Conservation (phyloP, 2,888 invertebrate genomes). For the Dexiosoma caninum region DNA sequence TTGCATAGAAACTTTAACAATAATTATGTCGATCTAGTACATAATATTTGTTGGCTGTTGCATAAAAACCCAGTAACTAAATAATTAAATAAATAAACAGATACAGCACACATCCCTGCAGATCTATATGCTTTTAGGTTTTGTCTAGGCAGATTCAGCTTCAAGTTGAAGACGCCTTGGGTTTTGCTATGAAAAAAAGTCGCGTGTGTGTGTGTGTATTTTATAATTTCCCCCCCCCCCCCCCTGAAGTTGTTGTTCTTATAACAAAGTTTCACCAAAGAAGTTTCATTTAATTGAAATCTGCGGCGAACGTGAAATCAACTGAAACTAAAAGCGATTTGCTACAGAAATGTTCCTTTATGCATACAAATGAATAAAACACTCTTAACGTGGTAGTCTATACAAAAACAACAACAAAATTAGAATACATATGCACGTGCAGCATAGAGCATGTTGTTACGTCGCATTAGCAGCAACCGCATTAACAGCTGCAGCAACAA, state of each 20-base stretch:
- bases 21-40: slow-evolving; percentile 25
- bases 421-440: slow-evolving; percentile 34
- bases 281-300: slow-evolving; percentile 60
- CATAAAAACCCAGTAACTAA: slow-evolving; percentile 34
- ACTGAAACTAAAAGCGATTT: slow-evolving; percentile 60
- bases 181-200: neutral
- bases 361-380: slow-evolving; percentile 58
- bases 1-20: slow-evolving; percentile 20
- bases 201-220: neutral
- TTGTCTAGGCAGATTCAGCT: too few relatives aligned
- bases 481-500: neutral
- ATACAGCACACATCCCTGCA: neutral
- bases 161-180: too few relatives aligned
- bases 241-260: neutral
- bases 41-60: slow-evolving; percentile 39
- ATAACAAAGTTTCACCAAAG: slow-evolving; percentile 44
- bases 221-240: too few relatives aligned
- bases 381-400: neutral
- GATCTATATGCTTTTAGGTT: neutral
- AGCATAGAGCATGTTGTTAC: slow-evolving; percentile 23
- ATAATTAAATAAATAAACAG: neutral
- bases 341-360: slow-evolving; percentile 38
- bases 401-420: neutral
- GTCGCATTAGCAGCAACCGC: neutral
- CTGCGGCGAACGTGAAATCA: slow-evolving; percentile 61